phyloP scores from a whole-genome alignment of 1,140 invertebrate genomes.

The Ridgeia piscesae region DNA sequence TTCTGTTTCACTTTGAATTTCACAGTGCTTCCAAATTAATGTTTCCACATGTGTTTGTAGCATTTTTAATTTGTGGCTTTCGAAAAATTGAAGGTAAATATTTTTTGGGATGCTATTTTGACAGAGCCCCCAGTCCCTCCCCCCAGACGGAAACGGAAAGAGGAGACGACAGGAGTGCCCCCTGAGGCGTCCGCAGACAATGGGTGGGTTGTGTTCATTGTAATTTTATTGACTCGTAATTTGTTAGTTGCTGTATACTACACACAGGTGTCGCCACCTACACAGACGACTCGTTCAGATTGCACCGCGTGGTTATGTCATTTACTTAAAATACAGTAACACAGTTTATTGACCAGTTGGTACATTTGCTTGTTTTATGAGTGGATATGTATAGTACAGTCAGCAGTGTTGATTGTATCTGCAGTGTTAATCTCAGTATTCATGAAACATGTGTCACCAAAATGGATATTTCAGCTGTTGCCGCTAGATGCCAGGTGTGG shows the following conservation, averaged over 20 bases:
- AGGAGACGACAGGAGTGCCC: slow-evolving; percentile 9
- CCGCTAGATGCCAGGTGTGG: too few species aligned
- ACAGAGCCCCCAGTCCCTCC: slow-evolving; percentile 20
- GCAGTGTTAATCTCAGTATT: too few species aligned
- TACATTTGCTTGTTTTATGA: not conserved
- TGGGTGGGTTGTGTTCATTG: not conserved
- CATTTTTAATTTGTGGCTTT: not conserved
- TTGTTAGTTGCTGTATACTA: not conserved
- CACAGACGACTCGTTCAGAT: not conserved
- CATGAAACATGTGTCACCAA: too few species aligned
- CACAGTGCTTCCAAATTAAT: not conserved
- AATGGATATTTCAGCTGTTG: too few species aligned
- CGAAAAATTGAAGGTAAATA: not conserved
- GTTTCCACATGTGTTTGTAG: not conserved
- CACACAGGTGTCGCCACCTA: not conserved
- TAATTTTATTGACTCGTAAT: not conserved
- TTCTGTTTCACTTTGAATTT: not conserved
- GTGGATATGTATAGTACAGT: too few species aligned
- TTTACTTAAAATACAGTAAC: not conserved
- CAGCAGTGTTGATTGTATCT: too few species aligned
- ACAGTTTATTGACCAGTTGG: not conserved
- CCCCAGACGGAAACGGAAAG: not conserved
- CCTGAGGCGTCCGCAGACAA: not conserved
- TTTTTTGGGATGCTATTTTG: not conserved
- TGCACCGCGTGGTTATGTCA: not conserved